Percentiles rank a stretch among this genome's conserved stretches.
These are phyloP conservation scores for Amblyraja radiata DNA, from an alignment of 2,797 vertebrate species.

Conservation along the genomic window DNA sequence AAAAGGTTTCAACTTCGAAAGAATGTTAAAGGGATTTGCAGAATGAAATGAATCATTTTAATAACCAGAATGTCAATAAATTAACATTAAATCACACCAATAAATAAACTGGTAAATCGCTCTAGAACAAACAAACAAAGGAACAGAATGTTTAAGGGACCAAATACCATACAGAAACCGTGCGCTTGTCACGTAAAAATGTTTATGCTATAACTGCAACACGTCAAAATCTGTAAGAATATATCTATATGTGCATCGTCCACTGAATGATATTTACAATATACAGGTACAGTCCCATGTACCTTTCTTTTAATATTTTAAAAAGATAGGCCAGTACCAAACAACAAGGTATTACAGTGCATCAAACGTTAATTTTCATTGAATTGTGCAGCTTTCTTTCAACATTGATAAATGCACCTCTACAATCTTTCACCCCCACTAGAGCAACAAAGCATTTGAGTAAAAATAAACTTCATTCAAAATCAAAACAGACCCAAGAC, in stretches of 20 bases:
- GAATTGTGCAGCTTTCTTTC: slow-evolving; percentile 27
- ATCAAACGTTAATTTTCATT: slow-evolving; percentile 47
- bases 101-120: slow-evolving; percentile 67
- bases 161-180: slow-evolving; percentile 78
- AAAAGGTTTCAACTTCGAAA: slow-evolving; percentile 54
- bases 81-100: slow-evolving; percentile 79
- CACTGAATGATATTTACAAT: slow-evolving; percentile 94
- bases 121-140: slow-evolving; percentile 46
- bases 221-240: slow-evolving; percentile 93
- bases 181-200: slow-evolving; percentile 57
- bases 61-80: slow-evolving; percentile 87
- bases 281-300: slow-evolving; percentile 70
- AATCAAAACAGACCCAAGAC: slow-evolving; percentile 64
- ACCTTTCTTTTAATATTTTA: slow-evolving; percentile 62
- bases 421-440: not conserved
- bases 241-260: slow-evolving; percentile 86
- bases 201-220: slow-evolving; percentile 81
- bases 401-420: slow-evolving; percentile 1
- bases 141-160: slow-evolving; percentile 52
- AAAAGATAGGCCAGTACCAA: slow-evolving; percentile 68
- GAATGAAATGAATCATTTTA: slow-evolving; percentile 87
- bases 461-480: slow-evolving; percentile 72
- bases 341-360: slow-evolving; percentile 81
- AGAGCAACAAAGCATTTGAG: slow-evolving; percentile 65
- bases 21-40: slow-evolving; percentile 85